phyloP scores from a whole-genome alignment of 2,113 vertebrate genomes.

The Alexandromys fortis region DNA sequence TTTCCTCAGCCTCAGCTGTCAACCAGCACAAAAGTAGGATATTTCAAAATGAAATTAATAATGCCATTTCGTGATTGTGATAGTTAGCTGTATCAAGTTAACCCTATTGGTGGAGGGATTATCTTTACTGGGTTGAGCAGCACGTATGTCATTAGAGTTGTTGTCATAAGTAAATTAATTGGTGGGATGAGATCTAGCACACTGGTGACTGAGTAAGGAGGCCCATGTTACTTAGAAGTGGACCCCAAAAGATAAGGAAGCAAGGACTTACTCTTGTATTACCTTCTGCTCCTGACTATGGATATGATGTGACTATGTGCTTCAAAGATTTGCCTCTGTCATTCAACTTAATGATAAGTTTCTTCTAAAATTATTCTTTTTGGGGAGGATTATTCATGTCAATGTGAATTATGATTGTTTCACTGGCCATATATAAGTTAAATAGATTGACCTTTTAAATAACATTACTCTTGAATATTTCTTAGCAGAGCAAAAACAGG shows the following conservation, averaged over 20 bases:
- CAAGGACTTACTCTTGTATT: neutral
- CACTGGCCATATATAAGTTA: neutral
- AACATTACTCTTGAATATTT: neutral
- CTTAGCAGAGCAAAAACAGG: neutral
- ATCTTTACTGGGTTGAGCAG: neutral
- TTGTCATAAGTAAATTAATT: neutral
- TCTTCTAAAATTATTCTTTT: neutral
- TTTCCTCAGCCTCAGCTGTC: rapidly evolving
- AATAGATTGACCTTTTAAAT: neutral
- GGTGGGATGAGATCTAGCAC: no score
- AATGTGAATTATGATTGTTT: neutral
- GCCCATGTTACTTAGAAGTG: neutral
- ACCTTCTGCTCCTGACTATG: neutral
- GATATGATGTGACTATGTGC: neutral
- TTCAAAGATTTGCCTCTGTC: neutral
- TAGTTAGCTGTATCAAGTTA: no score
- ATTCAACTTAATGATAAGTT: neutral
- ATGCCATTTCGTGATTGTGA: neutral
- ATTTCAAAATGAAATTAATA: neutral
- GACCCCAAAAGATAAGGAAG: neutral
- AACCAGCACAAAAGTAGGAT: neutral
- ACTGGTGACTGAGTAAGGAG: no score
- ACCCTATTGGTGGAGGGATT: no score
- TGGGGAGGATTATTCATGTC: neutral
- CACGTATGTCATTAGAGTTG: neutral